Evolutionary conservation across 2,888 invertebrate species (phyloP), one percentile per base, ranked within the genome.

Genomic region (Agonopterix arenella): DNA sequence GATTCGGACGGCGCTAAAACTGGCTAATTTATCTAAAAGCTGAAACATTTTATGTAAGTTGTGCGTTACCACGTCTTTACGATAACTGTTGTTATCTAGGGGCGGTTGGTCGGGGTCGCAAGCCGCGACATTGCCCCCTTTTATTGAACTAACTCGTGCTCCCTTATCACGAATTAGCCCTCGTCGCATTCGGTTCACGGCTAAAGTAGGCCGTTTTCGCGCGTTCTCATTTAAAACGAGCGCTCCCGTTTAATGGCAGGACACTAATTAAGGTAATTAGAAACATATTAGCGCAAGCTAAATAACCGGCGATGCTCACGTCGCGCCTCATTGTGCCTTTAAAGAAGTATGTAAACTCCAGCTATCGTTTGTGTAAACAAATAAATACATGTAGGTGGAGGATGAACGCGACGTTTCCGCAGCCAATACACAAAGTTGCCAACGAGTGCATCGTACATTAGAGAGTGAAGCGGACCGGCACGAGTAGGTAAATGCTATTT

Each of bases 111-210:
- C 64, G 62, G 62, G 73, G 72, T 70, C 66, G 66, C 62, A 63
- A 67, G 67, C 68, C 70, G 75, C 75, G 76, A 78, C 79, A 76
- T 79, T 73, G 76, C 74, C 73, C 74, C 70, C 70, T 74, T 75
- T 76, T 46, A 81, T 81, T 81, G 78, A 74, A 78, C 76, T 72
- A 66, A 70, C 70, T 76, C 71, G 70, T 69, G 70, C 72, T 77
- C 76, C 79, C 79, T 84, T 84, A 84, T 84, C 80, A 73, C 76
- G 76, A 83, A 84, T 82, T 83, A 83, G 79, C 74, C 72, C 75
- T 72, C 71, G 68, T 73, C 72, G 73, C 75, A 79, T 80, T 84
- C 73, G 66, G 74, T 80, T 80, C 80, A 81, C 80, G 76, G 71
- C 70, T 74, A 74, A 80, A 84, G 73, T 80, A 76, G 80, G 76